Evolutionary conservation across 2,888 invertebrate genomes (phyloP), one percentile per base, ranked within the genome.

Genomic region (Parochlus steinenii): DNA sequence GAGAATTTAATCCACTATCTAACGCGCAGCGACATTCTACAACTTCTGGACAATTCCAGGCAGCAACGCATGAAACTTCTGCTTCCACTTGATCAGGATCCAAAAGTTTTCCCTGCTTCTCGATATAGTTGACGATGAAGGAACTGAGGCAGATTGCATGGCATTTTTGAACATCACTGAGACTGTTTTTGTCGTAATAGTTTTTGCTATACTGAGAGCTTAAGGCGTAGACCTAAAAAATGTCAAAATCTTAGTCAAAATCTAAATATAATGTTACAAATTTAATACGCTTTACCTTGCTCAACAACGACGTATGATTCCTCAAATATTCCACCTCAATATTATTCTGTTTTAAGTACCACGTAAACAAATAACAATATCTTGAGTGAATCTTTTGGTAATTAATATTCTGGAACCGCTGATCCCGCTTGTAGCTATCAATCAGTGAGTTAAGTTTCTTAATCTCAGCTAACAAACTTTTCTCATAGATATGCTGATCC

Each of bases 371-470:
- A 43, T 69, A 65, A 0, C 74, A 74, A 35, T 78, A 55, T 27
- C 78, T 58, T 0, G 71, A 69, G 49, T 79, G 79, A 24, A 72
- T 66, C 39, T 71, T 54, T 8, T 67, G 63, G 47, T 78, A 77
- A 49, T 77, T 63, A 1, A 74, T 69, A 11, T 63, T 61, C 5
- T 63, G 53, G 50, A 76, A 78, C 41, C 77, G 55, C 15, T 62
- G 58, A 49, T 79, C 78, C 41, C 71, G 70, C 64, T 72, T 71
- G 49, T 74, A 79, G 24, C 74, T 73, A 34, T 60, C 64, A 28
- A 77, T 71, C 4, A 78, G 64, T 42, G 71, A 66, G 49, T 75
- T 74, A 25, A 79, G 55, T 50, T 74, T 73, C 52, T 72, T 73
- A 1, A 74, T 64, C 58, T 78, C 75, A 1, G 65, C 64, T 47